Conservation (phyloP, 2,113 vertebrate genomes). For the Sminthopsis crassicaudata region DNA sequence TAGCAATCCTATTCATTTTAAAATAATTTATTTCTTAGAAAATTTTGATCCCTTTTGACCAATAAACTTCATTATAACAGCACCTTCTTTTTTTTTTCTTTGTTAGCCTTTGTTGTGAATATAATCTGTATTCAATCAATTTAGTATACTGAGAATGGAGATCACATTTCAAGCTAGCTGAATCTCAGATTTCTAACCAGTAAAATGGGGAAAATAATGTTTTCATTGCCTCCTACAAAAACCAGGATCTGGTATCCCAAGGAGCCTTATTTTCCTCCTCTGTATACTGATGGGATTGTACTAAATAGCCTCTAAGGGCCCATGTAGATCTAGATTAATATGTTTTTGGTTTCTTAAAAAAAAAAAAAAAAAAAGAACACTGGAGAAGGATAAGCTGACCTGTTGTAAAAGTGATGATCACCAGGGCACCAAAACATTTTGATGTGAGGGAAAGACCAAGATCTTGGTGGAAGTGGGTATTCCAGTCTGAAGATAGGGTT, state of each 20-base stretch:
- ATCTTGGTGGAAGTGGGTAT: neutral
- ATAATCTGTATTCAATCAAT: neutral
- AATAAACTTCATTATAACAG: neutral
- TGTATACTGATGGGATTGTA: neutral
- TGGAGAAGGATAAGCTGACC: neutral
- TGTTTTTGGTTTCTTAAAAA: neutral
- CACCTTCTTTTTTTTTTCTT: conserved; percentile 7
- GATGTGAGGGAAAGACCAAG: neutral
- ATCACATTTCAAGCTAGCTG: neutral
- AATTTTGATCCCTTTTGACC: neutral
- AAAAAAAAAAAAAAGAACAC: neutral
- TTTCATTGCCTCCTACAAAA: neutral
- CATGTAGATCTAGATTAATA: neutral
- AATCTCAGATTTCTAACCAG: neutral
- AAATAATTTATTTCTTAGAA: neutral
- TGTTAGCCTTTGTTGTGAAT: neutral
- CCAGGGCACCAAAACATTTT: neutral
- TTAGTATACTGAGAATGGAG: neutral
- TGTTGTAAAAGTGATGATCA: neutral
- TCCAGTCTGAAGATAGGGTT: neutral
- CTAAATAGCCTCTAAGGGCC: neutral
- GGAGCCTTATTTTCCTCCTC: neutral
- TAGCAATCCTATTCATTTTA: conserved; percentile 1
- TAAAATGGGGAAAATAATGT: neutral
- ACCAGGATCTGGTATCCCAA: neutral